Base-by-base conservation (phyloP, 2,888 invertebrate species). In the Ornithoptera alexandrae region DNA sequence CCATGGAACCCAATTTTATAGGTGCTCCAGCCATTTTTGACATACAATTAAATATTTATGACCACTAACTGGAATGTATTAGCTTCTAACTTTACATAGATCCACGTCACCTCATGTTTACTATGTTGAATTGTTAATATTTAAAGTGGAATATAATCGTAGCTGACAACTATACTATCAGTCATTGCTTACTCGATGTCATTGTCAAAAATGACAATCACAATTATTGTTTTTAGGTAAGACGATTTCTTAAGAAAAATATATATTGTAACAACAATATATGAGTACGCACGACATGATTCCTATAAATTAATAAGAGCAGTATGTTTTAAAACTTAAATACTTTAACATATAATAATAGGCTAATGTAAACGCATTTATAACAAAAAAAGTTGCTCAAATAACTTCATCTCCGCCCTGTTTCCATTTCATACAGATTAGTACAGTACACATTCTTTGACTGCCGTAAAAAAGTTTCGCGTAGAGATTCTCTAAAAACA, bases 91-190 rank as follows among this genome's bases (percentile, higher is more conserved):
- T 77, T 78, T 77, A 74, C 69, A 64, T 76, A 75, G 72, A 76
- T 79, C 80, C 82, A 88, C 88, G 87, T 91, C 89, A 92, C 83
- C 85, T 88, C 88, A 87, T 88, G 79, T 79, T 87, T 79, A 76
- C 66, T 59, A 72, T 70, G 72, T 72, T 71, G 73, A 72, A 75
- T 79, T 78, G 66, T 74, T 65, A 78, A 75, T 78, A 76, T 78
- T 78, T 78, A 75, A 81, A 75, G 74, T 67, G 53, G 69, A 71
- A 73, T 72, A 60, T 66, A 68, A 61, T 65, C 8, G 36, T 36
- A 70, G 58, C 58, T 70, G 69, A 73, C 71, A 73, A 70, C 69
- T 67, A 71, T 65, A 53, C 65, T 67, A 74, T 73, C 71, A 70
- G 67, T 67, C 74, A 74, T 71, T 73, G 70, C 72, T 71, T 65